Evolutionary conservation across 2,113 vertebrate species (phyloP), one percentile per base, ranked within the genome.

Genomic region (Vanacampus margaritifer): DNA sequence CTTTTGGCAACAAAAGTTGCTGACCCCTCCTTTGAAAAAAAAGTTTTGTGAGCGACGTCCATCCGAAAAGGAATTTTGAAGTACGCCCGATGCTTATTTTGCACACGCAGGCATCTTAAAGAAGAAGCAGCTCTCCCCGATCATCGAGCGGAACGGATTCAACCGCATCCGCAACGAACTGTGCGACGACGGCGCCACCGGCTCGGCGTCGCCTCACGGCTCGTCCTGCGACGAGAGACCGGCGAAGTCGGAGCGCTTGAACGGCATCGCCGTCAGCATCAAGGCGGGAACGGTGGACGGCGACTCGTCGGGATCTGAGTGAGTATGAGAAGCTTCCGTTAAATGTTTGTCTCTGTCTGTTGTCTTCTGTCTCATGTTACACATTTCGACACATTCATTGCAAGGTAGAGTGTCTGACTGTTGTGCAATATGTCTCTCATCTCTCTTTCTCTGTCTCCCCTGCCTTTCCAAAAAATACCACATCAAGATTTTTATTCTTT

Each of bases 291-390:
- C 93, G 0, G 93, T 93, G 80, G 94, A 96, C 0, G 94, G 95
- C 24, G 95, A 98, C 85, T 98, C 96, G 0, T 98, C 95, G 0
- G 95, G 94, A 79, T 98, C 96, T 24, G 96, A 98, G 96, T 98
- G 91, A 96, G 95, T 96, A 67, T 48, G 2, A 32, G 28, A 32
- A 32, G n/a, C 45, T 65, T 71, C 23, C 28, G 64, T 68, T 39
- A 50, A n/a, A 24, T 74, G 77, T 79, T 64, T 66, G 36, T 16
- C 73, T 68, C 37, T 74, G 77, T 80, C 68, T 68, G 50, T 46
- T 53, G 68, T 79, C 61, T 1, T 23, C 14, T 35, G 7, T 19
- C 57, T 37, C 57, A 37, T 59, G 9, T n/a, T 35, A 6, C 56
- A 17, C 56, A 1, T 32, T 57, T 14, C 32, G 24, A 16, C 26